phyloP scores from a whole-genome alignment of 35 echinoderm and acorn worm genomes.

The Patiria miniata region DNA sequence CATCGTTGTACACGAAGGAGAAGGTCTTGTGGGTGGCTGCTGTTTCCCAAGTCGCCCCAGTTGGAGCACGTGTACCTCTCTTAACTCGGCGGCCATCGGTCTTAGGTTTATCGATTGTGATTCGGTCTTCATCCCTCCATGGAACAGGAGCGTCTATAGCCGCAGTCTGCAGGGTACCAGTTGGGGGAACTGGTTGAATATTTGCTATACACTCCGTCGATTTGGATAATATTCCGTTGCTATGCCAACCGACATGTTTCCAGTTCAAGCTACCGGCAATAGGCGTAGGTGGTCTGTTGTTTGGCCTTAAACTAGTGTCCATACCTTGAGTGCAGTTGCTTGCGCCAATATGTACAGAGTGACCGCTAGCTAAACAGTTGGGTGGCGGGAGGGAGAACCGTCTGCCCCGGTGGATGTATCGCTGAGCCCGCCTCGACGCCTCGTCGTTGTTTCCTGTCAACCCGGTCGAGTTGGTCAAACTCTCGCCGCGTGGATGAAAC shows the following conservation, averaged over 20 bases:
- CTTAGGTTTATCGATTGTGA: not conserved
- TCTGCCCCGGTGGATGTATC: slow-evolving; percentile 16
- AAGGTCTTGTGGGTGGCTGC: not conserved
- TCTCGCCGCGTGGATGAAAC: not conserved
- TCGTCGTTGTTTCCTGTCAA: not conserved
- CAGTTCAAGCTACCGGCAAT: not conserved
- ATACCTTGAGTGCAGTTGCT: not conserved
- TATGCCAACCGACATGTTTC: not conserved
- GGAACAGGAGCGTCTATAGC: not conserved
- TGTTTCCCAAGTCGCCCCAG: slow-evolving; percentile 10
- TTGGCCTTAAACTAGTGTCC: too few species aligned
- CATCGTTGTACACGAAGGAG: slow-evolving; percentile 8
- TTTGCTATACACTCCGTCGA: not conserved
- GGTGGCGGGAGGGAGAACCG: not conserved
- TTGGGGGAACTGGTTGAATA: too few species aligned
- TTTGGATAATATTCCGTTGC: not conserved
- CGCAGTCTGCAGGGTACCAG: not conserved
- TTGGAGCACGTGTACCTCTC: not conserved
- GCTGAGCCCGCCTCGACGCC: not conserved
- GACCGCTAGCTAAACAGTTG: not conserved
- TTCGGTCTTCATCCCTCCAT: not conserved
- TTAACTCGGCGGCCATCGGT: not conserved
- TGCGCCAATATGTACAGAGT: not conserved
- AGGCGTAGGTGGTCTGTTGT: not conserved
- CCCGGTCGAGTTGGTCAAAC: not conserved